These are phyloP conservation scores for Coleophora flavipennella DNA, from an alignment of 2,888 invertebrate genomes.

Conservation along the genomic window DNA sequence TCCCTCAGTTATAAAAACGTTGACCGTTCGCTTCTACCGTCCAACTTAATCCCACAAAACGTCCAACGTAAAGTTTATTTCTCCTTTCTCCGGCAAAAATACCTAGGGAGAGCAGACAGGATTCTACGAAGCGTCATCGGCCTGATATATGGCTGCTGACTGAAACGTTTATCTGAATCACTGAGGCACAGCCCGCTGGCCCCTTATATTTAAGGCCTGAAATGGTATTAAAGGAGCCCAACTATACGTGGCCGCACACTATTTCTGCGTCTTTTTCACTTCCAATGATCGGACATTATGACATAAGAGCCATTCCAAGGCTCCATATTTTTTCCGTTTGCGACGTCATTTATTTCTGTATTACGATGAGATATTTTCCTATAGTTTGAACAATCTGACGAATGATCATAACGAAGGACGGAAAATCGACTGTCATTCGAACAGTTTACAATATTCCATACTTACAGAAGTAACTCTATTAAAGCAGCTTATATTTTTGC, in stretches of 20 bases:
- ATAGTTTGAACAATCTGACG: too few species aligned
- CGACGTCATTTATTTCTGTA: conserved; percentile 44
- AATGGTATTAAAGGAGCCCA: conserved; percentile 26
- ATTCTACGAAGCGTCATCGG: conserved; percentile 44
- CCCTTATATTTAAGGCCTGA: conserved; percentile 35
- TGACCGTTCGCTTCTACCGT: too few species aligned
- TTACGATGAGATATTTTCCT: too few species aligned
- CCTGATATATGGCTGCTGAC: conserved; percentile 58
- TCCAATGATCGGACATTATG: conserved; percentile 40
- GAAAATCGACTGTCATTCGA: too few species aligned
- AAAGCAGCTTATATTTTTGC: too few species aligned
- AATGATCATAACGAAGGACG: too few species aligned
- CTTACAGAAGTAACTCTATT: too few species aligned
- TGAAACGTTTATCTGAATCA: conserved; percentile 59
- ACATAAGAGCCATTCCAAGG: conserved; percentile 41
- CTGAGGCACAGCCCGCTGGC: conserved; percentile 39
- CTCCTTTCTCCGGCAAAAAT: too few species aligned
- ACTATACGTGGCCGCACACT: conserved; percentile 35
- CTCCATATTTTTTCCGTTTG: conserved; percentile 51
- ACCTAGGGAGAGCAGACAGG: conserved; percentile 19
- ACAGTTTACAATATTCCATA: too few species aligned
- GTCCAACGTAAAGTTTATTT: too few species aligned
- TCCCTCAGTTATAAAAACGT: too few species aligned
- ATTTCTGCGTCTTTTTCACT: conserved; percentile 49
- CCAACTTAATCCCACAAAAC: too few species aligned